Percentiles rank a stretch among this genome's conserved stretches.
These are phyloP conservation scores for Bactericera cockerelli DNA, from an alignment of 1,140 invertebrate species.

Conservation along the genomic window DNA sequence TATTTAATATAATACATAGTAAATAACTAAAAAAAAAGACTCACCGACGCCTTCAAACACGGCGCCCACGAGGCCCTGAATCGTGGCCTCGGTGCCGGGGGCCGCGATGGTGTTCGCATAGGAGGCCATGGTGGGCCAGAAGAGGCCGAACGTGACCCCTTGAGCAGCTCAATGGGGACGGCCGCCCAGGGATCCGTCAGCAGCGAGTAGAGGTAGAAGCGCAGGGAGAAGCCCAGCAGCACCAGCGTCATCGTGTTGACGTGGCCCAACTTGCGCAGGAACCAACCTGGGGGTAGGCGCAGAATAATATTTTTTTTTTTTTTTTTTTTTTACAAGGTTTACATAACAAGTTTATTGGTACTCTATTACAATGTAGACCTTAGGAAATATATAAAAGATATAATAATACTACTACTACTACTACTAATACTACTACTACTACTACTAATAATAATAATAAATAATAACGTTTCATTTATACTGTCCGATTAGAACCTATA, in stretches of 20 bases:
- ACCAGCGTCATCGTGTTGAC: conserved; percentile 65
- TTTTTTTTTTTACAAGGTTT: no score
- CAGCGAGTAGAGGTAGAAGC: conserved; percentile 70
- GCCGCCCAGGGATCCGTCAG: conserved; percentile 64
- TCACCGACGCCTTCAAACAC: conserved; percentile 69
- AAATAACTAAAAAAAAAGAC: conserved; percentile 18
- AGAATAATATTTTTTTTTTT: no score
- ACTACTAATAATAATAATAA: no score
- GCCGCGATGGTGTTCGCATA: conserved; percentile 74
- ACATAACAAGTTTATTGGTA: no score
- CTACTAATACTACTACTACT: no score
- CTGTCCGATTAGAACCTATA: no score
- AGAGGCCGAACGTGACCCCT: conserved; percentile 78
- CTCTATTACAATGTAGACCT: no score
- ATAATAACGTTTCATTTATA: no score
- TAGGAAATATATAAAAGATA: no score
- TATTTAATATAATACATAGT: no score
- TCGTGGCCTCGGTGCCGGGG: conserved; percentile 69
- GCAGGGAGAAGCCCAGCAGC: conserved; percentile 50
- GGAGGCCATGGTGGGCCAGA: conserved; percentile 75
- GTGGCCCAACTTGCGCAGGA: conserved; percentile 70
- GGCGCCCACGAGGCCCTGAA: conserved; percentile 68
- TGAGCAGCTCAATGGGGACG: conserved; percentile 67
- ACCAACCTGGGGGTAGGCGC: conserved; percentile 55
- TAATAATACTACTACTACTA: no score